Conservation (phyloP, 2,113 vertebrate species). For the Fulica atra region DNA sequence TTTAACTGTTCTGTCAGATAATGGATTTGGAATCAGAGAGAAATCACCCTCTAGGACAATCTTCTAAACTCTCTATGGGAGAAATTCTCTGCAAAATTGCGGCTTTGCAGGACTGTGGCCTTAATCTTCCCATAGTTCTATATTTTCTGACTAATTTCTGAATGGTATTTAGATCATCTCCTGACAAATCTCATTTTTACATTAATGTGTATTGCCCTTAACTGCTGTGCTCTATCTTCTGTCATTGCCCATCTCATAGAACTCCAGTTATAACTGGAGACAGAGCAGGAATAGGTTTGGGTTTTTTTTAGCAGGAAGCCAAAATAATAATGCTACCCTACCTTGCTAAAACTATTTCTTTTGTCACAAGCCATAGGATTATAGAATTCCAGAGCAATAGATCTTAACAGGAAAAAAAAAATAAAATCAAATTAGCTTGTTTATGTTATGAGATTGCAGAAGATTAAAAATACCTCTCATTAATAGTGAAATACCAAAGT, state of each 20-base stretch:
- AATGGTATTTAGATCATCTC: neutral
- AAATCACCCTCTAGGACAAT: neutral
- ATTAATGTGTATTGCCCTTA: neutral
- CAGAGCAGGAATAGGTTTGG: neutral
- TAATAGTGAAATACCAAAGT: neutral
- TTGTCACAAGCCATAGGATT: neutral
- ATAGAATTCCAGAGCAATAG: neutral
- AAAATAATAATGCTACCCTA: neutral
- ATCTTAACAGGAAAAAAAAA: neutral
- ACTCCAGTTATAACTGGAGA: neutral
- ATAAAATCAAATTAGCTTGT: neutral
- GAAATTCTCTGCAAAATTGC: neutral
- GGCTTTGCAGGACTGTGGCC: neutral
- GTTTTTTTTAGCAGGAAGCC: neutral
- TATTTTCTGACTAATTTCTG: neutral
- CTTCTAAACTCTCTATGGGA: neutral
- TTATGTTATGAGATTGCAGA: neutral
- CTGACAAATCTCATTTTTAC: neutral
- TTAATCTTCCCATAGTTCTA: neutral
- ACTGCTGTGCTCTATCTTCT: neutral
- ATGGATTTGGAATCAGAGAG: neutral
- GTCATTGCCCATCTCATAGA: neutral
- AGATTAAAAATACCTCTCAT: neutral
- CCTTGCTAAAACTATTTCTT: neutral
- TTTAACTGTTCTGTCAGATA: neutral